A percentile compares a stretch with the other conserved stretches of the same genome.
phyloP scores from a whole-genome alignment of 1,140 invertebrate genomes.

The Ectropis grisescens region DNA sequence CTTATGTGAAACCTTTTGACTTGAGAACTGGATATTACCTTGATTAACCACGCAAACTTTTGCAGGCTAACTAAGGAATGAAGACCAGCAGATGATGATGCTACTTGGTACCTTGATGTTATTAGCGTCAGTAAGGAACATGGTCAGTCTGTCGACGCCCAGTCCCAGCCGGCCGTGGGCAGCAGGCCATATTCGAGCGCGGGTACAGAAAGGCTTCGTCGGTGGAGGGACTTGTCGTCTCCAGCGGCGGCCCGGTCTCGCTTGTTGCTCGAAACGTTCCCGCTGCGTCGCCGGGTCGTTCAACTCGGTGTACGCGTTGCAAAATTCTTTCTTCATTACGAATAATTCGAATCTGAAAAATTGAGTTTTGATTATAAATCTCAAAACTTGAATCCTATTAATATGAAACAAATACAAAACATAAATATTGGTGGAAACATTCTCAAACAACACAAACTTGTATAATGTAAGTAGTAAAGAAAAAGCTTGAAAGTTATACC shows the following conservation, averaged over 20 bases:
- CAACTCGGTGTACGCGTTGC: slow-evolving; percentile 99
- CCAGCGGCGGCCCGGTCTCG: slow-evolving; percentile 96
- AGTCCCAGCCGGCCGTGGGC: slow-evolving; percentile 99
- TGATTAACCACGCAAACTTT: too few relatives aligned
- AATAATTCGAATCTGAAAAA: slow-evolving; percentile 94
- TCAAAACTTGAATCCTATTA: too few relatives aligned
- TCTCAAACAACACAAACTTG: too few relatives aligned
- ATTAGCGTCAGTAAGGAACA: slow-evolving; percentile 98
- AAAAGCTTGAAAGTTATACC: too few relatives aligned
- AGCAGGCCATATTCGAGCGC: slow-evolving; percentile 98
- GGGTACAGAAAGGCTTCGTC: slow-evolving; percentile 98
- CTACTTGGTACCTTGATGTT: slow-evolving; percentile 99
- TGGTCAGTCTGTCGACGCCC: slow-evolving; percentile 95
- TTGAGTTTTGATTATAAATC: too few relatives aligned
- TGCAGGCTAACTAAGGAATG: too few relatives aligned
- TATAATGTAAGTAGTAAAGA: too few relatives aligned
- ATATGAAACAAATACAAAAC: too few relatives aligned
- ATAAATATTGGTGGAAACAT: too few relatives aligned
- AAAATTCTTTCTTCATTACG: slow-evolving; percentile 97
- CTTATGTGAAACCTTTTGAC: too few relatives aligned
- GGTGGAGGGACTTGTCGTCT: slow-evolving; percentile 98
- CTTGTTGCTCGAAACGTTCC: slow-evolving; percentile 95
- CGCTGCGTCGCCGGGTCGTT: slow-evolving; percentile 97
- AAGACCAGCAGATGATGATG: too few relatives aligned
- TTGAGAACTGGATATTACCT: too few relatives aligned